A percentile compares a stretch with the other conserved stretches of the same genome.
These are phyloP conservation scores for Tiliacea aurago DNA, from an alignment of 2,888 invertebrate species.

Conservation along the genomic window DNA sequence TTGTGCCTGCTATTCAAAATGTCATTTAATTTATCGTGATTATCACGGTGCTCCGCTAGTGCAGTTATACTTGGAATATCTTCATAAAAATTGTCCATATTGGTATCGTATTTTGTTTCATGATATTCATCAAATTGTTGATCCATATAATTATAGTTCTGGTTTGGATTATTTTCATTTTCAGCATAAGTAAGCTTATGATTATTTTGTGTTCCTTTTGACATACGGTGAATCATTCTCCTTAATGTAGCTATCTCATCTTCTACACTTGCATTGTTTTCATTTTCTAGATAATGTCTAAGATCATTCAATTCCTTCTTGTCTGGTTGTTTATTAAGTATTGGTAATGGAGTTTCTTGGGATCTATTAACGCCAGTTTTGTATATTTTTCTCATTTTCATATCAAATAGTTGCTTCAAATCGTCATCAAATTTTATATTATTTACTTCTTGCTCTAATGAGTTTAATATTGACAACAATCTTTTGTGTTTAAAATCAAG, in stretches of 20 bases:
- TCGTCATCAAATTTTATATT: slow-evolving; percentile 28
- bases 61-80: neutral
- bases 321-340: neutral
- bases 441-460: slow-evolving; percentile 42
- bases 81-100: slow-evolving; percentile 7
- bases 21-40: slow-evolving; percentile 3
- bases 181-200: neutral
- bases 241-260: slow-evolving; percentile 21
- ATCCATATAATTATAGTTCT: slow-evolving; percentile 7
- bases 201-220: slow-evolving; percentile 6
- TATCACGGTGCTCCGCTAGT: neutral
- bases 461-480: slow-evolving; percentile 30
- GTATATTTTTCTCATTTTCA: slow-evolving; percentile 46
- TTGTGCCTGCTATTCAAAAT: slow-evolving; percentile 1
- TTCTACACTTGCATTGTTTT: slow-evolving; percentile 1
- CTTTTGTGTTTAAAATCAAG: slow-evolving; percentile 9
- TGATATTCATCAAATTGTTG: slow-evolving; percentile 18
- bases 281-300: neutral
- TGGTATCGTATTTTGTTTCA: neutral
- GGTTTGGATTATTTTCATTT: neutral
- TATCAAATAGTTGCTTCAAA: slow-evolving; percentile 28
- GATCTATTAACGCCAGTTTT: slow-evolving; percentile 12
- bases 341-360: neutral
- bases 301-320: neutral
- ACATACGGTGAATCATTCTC: slow-evolving; percentile 14